A percentile compares a stretch with the other conserved stretches of the same genome.
These are phyloP conservation scores for Caloenas nicobarica DNA, from an alignment of 2,113 vertebrate genomes.

Conservation along the genomic window DNA sequence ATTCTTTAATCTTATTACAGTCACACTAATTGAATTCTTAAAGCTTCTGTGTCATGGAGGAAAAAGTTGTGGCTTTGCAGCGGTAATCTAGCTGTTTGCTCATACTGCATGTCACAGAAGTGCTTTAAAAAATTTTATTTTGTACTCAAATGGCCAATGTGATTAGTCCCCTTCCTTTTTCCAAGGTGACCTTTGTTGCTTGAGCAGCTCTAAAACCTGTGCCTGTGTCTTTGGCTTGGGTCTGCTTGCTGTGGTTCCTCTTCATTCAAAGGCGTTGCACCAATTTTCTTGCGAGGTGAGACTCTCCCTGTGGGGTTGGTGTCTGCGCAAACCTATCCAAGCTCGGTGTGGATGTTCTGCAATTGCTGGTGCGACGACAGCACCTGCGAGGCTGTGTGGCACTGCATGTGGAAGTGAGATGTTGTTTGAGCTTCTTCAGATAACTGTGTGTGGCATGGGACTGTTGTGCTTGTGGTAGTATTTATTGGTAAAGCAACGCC, in stretches of 20 bases:
- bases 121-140: neutral
- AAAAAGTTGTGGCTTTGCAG: neutral
- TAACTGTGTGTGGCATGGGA: rapidly evolving
- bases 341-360: neutral
- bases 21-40: neutral
- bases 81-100: neutral
- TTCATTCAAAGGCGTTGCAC: rapidly evolving
- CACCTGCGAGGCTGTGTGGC: neutral
- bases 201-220: neutral
- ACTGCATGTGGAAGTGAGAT: rapidly evolving
- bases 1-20: neutral
- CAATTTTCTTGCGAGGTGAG: neutral
- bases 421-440: rapidly evolving
- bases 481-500: neutral
- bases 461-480: neutral
- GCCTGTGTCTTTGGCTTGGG: neutral
- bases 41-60: neutral
- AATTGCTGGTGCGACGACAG: rapidly evolving
- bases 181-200: slow-evolving; percentile 37
- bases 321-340: too few species aligned
- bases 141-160: neutral
- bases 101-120: rapidly evolving
- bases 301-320: neutral
- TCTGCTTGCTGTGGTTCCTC: neutral
- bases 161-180: neutral